Evolutionary conservation across 2,113 vertebrate genomes (phyloP).

Genomic region (Ifrita kowaldi): DNA sequence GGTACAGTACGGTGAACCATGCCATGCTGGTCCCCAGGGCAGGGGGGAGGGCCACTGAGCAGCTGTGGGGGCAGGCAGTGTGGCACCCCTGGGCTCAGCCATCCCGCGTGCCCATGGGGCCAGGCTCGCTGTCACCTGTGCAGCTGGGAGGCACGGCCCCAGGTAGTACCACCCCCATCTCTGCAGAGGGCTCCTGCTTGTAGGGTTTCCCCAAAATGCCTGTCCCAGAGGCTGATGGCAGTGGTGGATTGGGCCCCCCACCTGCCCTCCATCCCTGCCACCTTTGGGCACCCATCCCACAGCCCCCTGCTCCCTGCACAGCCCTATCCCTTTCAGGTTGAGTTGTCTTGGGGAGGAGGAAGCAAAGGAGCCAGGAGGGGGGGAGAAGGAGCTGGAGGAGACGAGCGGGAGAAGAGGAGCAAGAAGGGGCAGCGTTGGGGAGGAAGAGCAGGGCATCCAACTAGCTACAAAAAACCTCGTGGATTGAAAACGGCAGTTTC

Average conservation of each 20-base stretch:
- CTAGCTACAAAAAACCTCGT: conserved; percentile 48
- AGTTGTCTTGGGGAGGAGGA: conserved; percentile 71
- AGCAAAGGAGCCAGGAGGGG: conserved; percentile 15
- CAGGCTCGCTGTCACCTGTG: fast-evolving
- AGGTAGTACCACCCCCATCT: neutral
- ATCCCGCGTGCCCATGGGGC: neutral
- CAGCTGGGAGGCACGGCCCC: neutral
- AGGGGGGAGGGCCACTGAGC: neutral
- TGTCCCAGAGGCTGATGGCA: neutral
- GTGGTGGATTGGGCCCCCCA: neutral
- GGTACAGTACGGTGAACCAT: fast-evolving
- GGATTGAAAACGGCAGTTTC: conserved; percentile 28
- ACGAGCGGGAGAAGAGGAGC: conserved; percentile 6
- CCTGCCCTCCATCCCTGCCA: neutral
- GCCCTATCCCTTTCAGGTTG: conserved; percentile 74
- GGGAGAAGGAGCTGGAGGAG: neutral
- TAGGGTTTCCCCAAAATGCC: neutral
- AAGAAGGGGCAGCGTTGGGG: neutral
- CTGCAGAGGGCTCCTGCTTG: neutral
- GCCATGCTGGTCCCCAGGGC: neutral
- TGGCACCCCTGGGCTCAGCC: neutral
- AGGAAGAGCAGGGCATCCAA: conserved; percentile 54
- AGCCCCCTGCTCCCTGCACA: neutral
- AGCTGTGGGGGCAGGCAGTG: neutral
- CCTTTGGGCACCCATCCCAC: neutral